phyloP scores from a whole-genome alignment of 2,888 invertebrate species.

The Hyposoter didymator region DNA sequence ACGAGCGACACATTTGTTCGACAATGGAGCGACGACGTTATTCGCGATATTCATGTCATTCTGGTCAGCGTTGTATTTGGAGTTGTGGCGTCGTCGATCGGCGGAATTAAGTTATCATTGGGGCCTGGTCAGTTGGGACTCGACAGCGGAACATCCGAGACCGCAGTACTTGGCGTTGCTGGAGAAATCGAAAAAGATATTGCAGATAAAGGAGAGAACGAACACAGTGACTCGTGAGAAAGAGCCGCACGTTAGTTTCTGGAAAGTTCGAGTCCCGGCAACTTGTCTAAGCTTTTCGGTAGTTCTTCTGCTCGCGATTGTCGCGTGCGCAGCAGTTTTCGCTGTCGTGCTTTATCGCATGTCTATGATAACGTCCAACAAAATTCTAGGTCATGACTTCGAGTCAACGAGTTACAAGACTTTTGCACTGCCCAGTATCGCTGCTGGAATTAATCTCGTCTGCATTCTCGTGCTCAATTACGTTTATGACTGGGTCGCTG shows the following conservation, averaged over 20 bases:
- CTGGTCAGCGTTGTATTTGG: constrained; percentile 92
- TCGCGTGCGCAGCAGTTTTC: constrained; percentile 90
- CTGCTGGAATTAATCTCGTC: constrained; percentile 91
- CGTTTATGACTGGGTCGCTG: constrained; percentile 88
- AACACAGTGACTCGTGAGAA: constrained; percentile 85
- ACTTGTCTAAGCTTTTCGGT: constrained; percentile 89
- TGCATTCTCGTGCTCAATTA: constrained; percentile 91
- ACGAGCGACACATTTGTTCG: constrained; percentile 91
- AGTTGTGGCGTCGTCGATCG: constrained; percentile 93
- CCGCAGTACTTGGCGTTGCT: constrained; percentile 88
- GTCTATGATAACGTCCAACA: constrained; percentile 87
- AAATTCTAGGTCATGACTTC: constrained; percentile 85
- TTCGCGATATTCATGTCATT: constrained; percentile 94
- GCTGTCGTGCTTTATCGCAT: constrained; percentile 92
- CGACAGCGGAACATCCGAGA: constrained; percentile 90
- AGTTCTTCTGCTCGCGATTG: constrained; percentile 87
- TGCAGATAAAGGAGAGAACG: constrained; percentile 65
- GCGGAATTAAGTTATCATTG: constrained; percentile 92
- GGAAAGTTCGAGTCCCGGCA: constrained; percentile 90
- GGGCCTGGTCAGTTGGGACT: constrained; percentile 92
- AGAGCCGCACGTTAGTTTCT: constrained; percentile 92
- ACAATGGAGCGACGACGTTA: constrained; percentile 91
- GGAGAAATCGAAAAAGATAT: constrained; percentile 56
- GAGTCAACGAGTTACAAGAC: constrained; percentile 86
- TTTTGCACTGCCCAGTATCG: constrained; percentile 90